Base-by-base conservation (phyloP, 2,113 vertebrate genomes). In the Eretmochelys imbricata region DNA sequence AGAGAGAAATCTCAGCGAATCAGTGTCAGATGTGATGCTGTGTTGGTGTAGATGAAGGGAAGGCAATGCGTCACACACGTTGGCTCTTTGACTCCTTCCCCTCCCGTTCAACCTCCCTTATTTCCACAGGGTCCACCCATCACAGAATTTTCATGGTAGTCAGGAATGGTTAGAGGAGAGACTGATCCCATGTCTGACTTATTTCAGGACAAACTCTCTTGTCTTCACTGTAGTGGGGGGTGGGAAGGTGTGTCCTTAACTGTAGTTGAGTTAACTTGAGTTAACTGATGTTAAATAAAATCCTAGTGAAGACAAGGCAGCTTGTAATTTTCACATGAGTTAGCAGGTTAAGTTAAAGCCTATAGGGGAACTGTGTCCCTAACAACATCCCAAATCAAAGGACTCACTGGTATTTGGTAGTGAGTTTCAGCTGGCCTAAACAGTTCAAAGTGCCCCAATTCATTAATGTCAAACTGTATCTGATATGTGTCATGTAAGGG, bases 281-380 rank as follows among this genome's bases (percentile, higher is more conserved):
- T 89, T 95, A 95, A 84, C 62, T 50, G 79, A 48, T 50, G 5
- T 31, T 53, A 88, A 87, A 95, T 80, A 94, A 90, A 90, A 96
- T 88, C 81, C 31, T 65, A 65, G 5, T 2, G 16, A 65, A 65
- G 14, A 65, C 14, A 17, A 12, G 38, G 27, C 85, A 92, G 49
- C 49, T 95, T 88, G 85, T 75, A 75, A 6, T 75, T 42, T 42
- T 42, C 38, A 75, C n/a, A 10, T 42, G 38, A 75, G n/a, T 46
- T 80, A 89, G 69, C 8, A 81, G 92, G 89, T 89, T 96, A 54
- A 27, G 42, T 85, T 93, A 93, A 89, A 91, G 87, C 80, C 1
- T 65, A 19, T 93, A 78, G 42, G 81, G 0, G 78, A 35, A 31
- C 13, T 65, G 62, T 65, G 62, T 8, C 31, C 29, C 62, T 65